phyloP scores from a whole-genome alignment of 1,140 invertebrate species.

The Pogonomyrmex barbatus region DNA sequence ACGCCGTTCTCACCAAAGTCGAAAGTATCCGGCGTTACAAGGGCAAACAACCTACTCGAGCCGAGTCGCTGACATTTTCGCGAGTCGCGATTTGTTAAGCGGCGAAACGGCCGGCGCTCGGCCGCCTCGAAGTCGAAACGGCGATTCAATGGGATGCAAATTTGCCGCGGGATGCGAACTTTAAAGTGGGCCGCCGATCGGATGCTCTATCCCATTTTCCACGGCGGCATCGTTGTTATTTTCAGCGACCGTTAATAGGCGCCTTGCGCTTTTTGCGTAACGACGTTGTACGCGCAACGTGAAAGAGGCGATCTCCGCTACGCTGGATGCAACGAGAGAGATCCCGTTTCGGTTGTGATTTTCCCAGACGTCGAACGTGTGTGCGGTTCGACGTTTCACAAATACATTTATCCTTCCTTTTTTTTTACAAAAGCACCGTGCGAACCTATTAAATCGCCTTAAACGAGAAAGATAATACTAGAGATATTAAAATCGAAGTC shows the following conservation, averaged over 20 bases:
- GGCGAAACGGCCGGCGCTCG: not conserved
- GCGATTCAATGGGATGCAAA: slow-evolving; percentile 30
- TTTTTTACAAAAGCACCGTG: not conserved
- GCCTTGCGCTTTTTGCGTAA: slow-evolving; percentile 14
- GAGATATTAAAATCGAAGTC: not conserved
- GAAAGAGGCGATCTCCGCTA: slow-evolving; percentile 4
- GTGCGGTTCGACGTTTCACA: not conserved
- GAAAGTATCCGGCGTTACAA: slow-evolving; percentile 77
- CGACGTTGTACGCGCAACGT: not conserved
- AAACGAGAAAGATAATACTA: not conserved
- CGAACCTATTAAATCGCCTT: not conserved
- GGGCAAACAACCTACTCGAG: slow-evolving; percentile 75
- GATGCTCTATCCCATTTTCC: slow-evolving; percentile 22
- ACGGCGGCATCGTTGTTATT: slow-evolving; percentile 26
- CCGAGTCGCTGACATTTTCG: slow-evolving; percentile 78
- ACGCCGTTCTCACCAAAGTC: slow-evolving; percentile 74
- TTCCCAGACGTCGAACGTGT: not conserved
- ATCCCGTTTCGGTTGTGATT: slow-evolving; percentile 1
- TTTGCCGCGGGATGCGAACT: slow-evolving; percentile 1
- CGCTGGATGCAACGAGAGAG: slow-evolving; percentile 21
- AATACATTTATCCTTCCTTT: not conserved
- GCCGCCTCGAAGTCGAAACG: not conserved
- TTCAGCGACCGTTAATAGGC: slow-evolving; percentile 19
- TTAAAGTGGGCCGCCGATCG: not conserved
- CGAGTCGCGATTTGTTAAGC: slow-evolving; percentile 41